Evolutionary conservation across 2,888 invertebrate species (phyloP), one percentile per base, ranked within the genome.

Genomic region (Mesochorus sp.): DNA sequence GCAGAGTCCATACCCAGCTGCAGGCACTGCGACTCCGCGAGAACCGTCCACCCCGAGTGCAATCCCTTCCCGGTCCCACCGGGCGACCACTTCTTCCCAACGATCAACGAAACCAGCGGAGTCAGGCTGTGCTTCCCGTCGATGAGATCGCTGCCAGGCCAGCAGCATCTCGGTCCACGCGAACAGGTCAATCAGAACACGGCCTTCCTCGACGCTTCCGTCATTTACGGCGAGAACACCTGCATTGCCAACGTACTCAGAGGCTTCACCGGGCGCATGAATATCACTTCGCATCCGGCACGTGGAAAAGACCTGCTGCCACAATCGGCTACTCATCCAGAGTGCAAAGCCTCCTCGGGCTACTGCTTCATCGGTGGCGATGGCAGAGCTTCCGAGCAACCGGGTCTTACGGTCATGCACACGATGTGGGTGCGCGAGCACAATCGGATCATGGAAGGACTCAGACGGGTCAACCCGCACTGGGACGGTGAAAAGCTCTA

Each of bases 111-210:
- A 5, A 95, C 95, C 0, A 96, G 96, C 1, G 98, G 98, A 0
- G 95, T 95, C 70, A 92, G 96, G 10, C 93, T 97, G 82, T 98
- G 98, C 91, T 97, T 98, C 92, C 97, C 98, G 0, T 98, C 97
- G 90, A 98, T 98, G 95, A 94, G 98, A 87, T 98, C 97, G 55
- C 91, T 98, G 80, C 97, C 98, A 0, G 98, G 98, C 21, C 98
- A 98, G 87, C 95, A 97, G 84, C 94, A 95, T 66, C 92, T 98
- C 49, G 96, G 97, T 6, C 96, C 97, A 0, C 94, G 98, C 74
- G 98, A 98, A 85, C 98, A 98, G 92, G 95, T 97, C 12, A 98
- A 99, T 90, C 97, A 98, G 88, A 98, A 98, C 88, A 97, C 98
- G 0, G 97, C 97, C 0, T 98, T 95, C 91, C 92, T 98, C 66